Percentiles rank a stretch among this genome's conserved stretches.
Conservation (phyloP, 2,113 vertebrate genomes). For the Bos indicus region DNA sequence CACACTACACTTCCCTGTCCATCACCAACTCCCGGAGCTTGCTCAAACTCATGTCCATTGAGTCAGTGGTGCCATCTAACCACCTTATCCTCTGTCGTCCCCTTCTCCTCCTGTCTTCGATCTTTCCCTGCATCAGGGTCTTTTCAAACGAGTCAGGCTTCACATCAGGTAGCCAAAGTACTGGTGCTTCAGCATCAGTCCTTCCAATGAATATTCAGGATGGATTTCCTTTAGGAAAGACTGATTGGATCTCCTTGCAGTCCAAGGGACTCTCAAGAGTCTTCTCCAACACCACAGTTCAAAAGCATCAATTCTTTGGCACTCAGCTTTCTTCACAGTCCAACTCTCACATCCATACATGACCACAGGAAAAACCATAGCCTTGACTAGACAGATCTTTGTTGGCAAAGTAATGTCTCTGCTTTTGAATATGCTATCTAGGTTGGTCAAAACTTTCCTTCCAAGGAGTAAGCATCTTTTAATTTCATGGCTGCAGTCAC, state of each 20-base stretch:
- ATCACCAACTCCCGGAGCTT: neutral
- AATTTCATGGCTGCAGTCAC: no score
- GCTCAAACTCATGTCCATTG: neutral
- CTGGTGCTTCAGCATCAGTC: neutral
- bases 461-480: no score
- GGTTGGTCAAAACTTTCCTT: no score
- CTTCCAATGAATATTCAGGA: neutral
- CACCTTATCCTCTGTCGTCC: neutral
- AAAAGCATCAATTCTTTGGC: no score
- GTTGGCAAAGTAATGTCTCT: no score
- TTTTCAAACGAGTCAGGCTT: neutral
- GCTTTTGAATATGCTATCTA: no score
- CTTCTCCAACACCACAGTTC: no score
- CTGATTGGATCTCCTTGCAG: neutral
- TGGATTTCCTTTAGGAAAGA: neutral
- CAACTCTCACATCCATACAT: no score
- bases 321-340: no score
- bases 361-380: no score
- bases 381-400: no score
- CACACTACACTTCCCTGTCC: neutral
- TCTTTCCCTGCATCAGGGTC: neutral
- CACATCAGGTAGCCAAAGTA: neutral
- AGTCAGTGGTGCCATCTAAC: neutral
- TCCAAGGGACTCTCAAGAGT: no score
- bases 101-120: neutral